Conservation (phyloP, 2,113 vertebrate species). For the Emydura subglobosa region DNA sequence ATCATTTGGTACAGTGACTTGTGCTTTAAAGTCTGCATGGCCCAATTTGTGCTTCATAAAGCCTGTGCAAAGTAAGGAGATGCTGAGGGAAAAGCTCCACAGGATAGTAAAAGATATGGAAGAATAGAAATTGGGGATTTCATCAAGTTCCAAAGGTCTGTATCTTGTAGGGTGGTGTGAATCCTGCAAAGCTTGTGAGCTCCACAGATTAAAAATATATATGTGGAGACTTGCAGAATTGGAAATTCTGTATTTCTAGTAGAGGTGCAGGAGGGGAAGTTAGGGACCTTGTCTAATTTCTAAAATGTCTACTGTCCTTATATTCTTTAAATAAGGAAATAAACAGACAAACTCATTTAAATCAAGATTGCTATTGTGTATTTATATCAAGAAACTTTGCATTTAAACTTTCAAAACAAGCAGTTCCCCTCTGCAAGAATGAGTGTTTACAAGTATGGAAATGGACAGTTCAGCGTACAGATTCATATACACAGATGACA, state of each 20-base stretch:
- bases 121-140: no score
- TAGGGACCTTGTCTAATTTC: neutral
- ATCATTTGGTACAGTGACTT: neutral
- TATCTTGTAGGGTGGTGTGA: neutral
- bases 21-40: neutral
- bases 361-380: neutral
- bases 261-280: neutral
- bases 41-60: neutral
- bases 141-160: neutral
- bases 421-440: neutral
- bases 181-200: neutral
- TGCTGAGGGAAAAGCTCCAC: neutral
- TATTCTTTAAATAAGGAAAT: neutral
- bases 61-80: neutral
- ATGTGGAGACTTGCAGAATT: neutral
- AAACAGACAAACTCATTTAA: neutral
- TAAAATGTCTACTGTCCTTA: neutral
- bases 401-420: neutral
- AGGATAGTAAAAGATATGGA: neutral
- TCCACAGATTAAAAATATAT: neutral
- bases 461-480: neutral
- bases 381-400: neutral
- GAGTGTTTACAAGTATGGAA: neutral
- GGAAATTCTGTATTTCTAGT: fast-evolving
- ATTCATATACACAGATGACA: neutral